Conservation (phyloP, 2,888 invertebrate species). For the Limnephilus marmoratus region DNA sequence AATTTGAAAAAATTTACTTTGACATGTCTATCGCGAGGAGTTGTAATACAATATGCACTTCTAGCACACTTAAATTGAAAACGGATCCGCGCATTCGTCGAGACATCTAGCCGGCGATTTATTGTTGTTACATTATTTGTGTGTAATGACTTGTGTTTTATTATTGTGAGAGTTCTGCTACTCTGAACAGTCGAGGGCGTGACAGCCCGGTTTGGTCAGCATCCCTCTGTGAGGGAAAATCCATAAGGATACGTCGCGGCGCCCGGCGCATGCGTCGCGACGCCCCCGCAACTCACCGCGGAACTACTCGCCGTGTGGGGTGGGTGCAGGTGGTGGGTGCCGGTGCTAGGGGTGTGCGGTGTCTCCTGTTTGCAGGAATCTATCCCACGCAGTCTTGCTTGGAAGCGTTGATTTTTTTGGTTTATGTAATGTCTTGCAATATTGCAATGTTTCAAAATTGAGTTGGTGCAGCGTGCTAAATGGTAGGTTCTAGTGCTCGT, state of each 20-base stretch:
- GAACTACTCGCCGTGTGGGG: neutral
- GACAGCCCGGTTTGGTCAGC: constrained; percentile 47
- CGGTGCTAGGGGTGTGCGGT: neutral
- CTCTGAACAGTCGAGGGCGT: constrained; percentile 41
- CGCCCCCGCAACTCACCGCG: neutral
- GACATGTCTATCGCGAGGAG: neutral
- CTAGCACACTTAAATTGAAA: neutral
- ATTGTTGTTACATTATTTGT: constrained; percentile 18
- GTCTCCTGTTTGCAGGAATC: neutral
- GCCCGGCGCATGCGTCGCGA: constrained; percentile 50
- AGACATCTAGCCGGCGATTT: constrained; percentile 4
- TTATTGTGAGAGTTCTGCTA: constrained; percentile 36
- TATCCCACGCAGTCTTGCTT: neutral
- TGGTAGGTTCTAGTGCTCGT: neutral
- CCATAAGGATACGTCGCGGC: constrained; percentile 64
- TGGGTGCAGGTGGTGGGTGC: neutral
- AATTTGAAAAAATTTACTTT: neutral
- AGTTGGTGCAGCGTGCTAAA: neutral
- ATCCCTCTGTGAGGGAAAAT: constrained; percentile 63
- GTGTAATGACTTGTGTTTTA: constrained; percentile 5
- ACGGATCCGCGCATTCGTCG: neutral
- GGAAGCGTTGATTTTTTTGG: neutral
- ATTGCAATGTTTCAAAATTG: neutral
- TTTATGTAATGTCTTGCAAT: too few relatives aligned
- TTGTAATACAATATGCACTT: neutral